Percentiles rank a stretch among this genome's conserved stretches.
Evolutionary conservation across 2,113 vertebrate genomes (phyloP).

Genomic region (Chamaea fasciata): DNA sequence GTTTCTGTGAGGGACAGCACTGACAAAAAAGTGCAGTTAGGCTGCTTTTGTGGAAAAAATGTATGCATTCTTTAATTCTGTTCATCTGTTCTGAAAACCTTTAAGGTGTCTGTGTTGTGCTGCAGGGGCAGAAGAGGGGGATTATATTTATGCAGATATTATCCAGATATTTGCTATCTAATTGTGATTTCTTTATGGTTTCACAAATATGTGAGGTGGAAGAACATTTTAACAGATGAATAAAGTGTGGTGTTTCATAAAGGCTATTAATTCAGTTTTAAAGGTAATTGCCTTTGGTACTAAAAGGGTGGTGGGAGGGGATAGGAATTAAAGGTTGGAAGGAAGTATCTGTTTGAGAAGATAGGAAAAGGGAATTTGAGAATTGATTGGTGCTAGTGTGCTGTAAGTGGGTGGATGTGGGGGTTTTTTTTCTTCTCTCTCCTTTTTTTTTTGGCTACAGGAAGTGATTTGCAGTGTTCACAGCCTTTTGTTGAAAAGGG

Average conservation of each 20-base stretch:
- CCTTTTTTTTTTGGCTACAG: slow-evolving; percentile 82
- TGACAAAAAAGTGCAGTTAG: slow-evolving; percentile 41
- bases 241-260: background rate
- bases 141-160: background rate
- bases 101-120: background rate
- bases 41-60: slow-evolving; percentile 15
- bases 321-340: slow-evolving; percentile 65
- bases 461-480: slow-evolving; percentile 99
- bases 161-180: slow-evolving; percentile 2
- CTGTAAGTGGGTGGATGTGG: slow-evolving; percentile 89
- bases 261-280: slow-evolving; percentile 47
- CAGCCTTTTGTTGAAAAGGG: slow-evolving; percentile 99
- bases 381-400: slow-evolving; percentile 93
- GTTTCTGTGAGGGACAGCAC: background rate
- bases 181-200: background rate
- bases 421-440: background rate
- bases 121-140: background rate
- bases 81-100: background rate
- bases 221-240: background rate
- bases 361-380: slow-evolving; percentile 81
- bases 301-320: slow-evolving; percentile 2
- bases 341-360: slow-evolving; percentile 77
- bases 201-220: background rate
- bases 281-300: slow-evolving; percentile 53
- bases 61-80: background rate